phyloP scores from a whole-genome alignment of 2,797 vertebrate genomes.

The Micrastur ruficollis region DNA sequence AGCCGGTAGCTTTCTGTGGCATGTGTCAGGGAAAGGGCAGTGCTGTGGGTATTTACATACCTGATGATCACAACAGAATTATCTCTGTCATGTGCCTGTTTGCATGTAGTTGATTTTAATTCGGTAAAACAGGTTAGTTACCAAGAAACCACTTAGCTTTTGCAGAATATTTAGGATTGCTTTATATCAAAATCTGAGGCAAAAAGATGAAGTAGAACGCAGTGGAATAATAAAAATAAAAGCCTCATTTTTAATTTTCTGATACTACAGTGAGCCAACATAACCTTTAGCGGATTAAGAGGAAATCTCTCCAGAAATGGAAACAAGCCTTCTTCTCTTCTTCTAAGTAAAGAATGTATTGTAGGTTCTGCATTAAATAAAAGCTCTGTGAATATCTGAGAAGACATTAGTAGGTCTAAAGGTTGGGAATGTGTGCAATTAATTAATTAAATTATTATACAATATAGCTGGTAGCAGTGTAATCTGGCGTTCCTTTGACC shows the following conservation, averaged over 20 bases:
- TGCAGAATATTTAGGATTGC: conserved; percentile 20
- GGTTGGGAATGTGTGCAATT: conserved; percentile 43
- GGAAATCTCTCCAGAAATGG: conserved; percentile 59
- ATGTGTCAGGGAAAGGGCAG: conserved; percentile 39
- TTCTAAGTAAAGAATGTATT: conserved; percentile 29
- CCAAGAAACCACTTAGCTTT: neutral
- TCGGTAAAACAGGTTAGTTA: conserved; percentile 25
- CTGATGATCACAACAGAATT: conserved; percentile 38
- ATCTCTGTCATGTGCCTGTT: neutral
- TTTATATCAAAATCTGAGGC: neutral
- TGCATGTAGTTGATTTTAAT: conserved; percentile 18
- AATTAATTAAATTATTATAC: conserved; percentile 62
- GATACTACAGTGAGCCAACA: conserved; percentile 21
- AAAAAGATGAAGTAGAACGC: neutral
- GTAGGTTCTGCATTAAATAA: conserved; percentile 51
- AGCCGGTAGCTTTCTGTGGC: neutral
- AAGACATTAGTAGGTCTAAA: conserved; percentile 54
- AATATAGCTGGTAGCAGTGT: conserved; percentile 18
- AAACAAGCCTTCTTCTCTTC: conserved; percentile 41
- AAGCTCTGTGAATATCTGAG: conserved; percentile 46
- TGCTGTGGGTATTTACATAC: conserved; percentile 30
- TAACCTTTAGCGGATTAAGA: conserved; percentile 62
- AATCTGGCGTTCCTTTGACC: conserved; percentile 20
- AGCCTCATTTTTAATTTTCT: conserved; percentile 50
- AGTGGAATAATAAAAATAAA: conserved; percentile 48